Conservation (phyloP, 2,888 invertebrate genomes). For the Orchesellides sinensis region DNA sequence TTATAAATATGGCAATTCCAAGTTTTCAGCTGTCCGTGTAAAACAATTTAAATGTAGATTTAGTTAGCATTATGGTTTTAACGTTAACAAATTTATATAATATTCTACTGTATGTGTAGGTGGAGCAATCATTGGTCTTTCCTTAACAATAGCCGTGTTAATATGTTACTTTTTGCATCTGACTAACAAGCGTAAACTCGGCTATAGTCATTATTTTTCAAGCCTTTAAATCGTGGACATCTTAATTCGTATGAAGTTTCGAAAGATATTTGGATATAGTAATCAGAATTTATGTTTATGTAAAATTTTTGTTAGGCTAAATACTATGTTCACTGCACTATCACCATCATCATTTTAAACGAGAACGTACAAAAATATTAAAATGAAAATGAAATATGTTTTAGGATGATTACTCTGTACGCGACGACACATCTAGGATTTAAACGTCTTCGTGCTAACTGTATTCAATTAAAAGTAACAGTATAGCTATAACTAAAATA, state of each 20-base stretch:
- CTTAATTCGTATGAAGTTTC: too few species aligned
- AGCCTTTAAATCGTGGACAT: background rate
- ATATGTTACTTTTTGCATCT: conserved; percentile 18
- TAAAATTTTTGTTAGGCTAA: too few species aligned
- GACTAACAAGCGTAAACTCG: conserved; percentile 31
- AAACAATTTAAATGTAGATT: background rate
- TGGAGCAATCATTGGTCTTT: conserved; percentile 53
- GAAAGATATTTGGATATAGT: too few species aligned
- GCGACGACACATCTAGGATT: too few species aligned
- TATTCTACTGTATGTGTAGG: conserved; percentile 29
- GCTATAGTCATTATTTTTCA: background rate
- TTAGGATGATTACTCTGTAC: too few species aligned
- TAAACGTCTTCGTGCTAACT: too few species aligned
- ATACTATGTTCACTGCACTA: too few species aligned
- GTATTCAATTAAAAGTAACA: too few species aligned
- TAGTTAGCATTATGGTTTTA: conserved; percentile 13
- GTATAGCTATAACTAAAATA: too few species aligned
- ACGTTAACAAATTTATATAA: conserved; percentile 5
- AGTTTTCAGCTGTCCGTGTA: conserved; percentile 24
- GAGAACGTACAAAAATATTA: background rate
- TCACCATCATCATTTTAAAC: background rate
- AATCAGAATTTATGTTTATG: too few species aligned
- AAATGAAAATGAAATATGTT: background rate
- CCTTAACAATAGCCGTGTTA: conserved; percentile 27
- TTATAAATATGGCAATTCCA: conserved; percentile 17